A percentile compares a stretch with the other conserved stretches of the same genome.
Evolutionary conservation across 2,888 invertebrate genomes (phyloP).

Genomic region (Archips xylosteana): DNA sequence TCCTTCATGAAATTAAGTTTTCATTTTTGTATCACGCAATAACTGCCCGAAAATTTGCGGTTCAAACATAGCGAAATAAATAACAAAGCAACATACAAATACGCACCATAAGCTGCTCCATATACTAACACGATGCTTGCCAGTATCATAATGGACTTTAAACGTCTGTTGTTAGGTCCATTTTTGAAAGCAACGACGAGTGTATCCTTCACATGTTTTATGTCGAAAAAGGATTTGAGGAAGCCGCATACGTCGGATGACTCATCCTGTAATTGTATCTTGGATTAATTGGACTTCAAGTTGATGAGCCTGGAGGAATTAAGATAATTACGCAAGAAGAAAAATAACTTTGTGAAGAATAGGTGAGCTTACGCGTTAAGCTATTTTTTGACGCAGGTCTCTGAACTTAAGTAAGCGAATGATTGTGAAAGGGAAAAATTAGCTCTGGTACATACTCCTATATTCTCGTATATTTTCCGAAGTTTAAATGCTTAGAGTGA

Average conservation of each 20-base stretch:
- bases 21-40: no score
- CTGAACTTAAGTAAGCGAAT: not conserved
- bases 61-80: no score
- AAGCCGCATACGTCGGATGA: slow-evolving; percentile 51
- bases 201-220: slow-evolving; percentile 81
- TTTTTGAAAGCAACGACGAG: slow-evolving; percentile 81
- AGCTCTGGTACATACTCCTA: no score
- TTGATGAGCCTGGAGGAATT: slow-evolving; percentile 3
- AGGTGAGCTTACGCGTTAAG: not conserved
- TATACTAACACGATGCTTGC: slow-evolving; percentile 71
- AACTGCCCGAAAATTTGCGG: not conserved
- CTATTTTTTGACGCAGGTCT: not conserved
- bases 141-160: slow-evolving; percentile 73
- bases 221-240: slow-evolving; percentile 79
- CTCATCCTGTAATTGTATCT: slow-evolving; percentile 60
- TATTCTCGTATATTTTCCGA: no score
- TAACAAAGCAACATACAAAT: slow-evolving; percentile 14
- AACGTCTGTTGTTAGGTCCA: slow-evolving; percentile 69
- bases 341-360: not conserved
- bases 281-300: slow-evolving; percentile 16
- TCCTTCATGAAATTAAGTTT: no score
- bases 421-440: not conserved
- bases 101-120: slow-evolving; percentile 74
- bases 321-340: not conserved
- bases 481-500: no score